These are phyloP conservation scores for Atractosteus spatula DNA, from an alignment of 2,113 vertebrate genomes.

Conservation along the genomic window DNA sequence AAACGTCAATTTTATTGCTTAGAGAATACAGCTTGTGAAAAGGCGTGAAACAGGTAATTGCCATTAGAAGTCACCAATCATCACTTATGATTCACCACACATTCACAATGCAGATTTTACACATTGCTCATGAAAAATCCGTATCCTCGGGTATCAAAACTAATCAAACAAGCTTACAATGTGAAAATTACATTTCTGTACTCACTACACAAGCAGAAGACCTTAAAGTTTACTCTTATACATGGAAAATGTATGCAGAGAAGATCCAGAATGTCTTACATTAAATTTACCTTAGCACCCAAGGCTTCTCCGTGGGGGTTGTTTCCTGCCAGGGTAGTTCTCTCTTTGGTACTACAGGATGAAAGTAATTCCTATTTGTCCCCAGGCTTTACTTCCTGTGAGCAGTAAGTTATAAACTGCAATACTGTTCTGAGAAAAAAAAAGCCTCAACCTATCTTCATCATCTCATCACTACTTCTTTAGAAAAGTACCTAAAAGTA, in stretches of 20 bases:
- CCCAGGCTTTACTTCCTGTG: slow-evolving; percentile 10
- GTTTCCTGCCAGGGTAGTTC: slow-evolving; percentile 63
- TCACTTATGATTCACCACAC: slow-evolving; percentile 43
- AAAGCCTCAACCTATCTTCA: slow-evolving; percentile 31
- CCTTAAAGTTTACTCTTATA: slow-evolving; percentile 55
- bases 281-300: slow-evolving; percentile 29
- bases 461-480: not conserved
- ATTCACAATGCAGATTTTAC: slow-evolving; percentile 58
- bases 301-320: not conserved
- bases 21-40: slow-evolving; percentile 92
- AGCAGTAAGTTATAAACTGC: slow-evolving; percentile 14
- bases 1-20: slow-evolving; percentile 98
- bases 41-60: slow-evolving; percentile 75
- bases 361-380: slow-evolving; percentile 29
- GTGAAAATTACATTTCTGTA: slow-evolving; percentile 38
- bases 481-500: slow-evolving; percentile 45
- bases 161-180: slow-evolving; percentile 38
- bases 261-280: slow-evolving; percentile 74
- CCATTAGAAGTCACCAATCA: slow-evolving; percentile 77
- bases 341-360: slow-evolving; percentile 71
- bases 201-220: slow-evolving; percentile 38
- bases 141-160: slow-evolving; percentile 70
- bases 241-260: slow-evolving; percentile 65
- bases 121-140: slow-evolving; percentile 75
- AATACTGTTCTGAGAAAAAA: slow-evolving; percentile 19